Conservation (phyloP, 2,888 invertebrate species). For the Yponomeuta plumbellus region DNA sequence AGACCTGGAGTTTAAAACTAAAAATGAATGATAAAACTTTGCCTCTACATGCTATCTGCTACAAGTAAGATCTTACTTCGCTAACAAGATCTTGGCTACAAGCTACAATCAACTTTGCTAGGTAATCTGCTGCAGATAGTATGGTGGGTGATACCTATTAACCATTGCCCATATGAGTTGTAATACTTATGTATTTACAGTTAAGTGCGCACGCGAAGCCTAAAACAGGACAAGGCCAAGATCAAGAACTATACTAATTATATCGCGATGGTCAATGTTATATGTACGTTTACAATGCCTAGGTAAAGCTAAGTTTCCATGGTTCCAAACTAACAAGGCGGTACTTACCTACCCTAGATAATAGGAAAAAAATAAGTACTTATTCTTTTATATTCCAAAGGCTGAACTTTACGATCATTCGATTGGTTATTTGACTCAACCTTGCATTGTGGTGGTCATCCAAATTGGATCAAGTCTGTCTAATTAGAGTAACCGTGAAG, state of each 20-base stretch:
- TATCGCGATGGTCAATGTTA: constrained; percentile 18
- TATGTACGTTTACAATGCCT: constrained; percentile 13
- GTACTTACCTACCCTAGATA: too few relatives aligned
- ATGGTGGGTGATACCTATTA: not conserved
- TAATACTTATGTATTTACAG: not conserved
- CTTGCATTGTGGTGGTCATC: not conserved
- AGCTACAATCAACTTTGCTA: too few relatives aligned
- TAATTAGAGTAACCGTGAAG: not conserved
- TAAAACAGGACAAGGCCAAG: constrained; percentile 9
- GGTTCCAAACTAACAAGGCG: not conserved
- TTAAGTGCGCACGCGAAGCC: not conserved
- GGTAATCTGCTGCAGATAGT: too few relatives aligned
- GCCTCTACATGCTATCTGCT: too few relatives aligned
- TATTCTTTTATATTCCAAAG: too few relatives aligned
- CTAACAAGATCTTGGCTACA: too few relatives aligned
- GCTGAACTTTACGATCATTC: not conserved
- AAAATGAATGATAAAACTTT: too few relatives aligned
- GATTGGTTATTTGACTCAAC: constrained; percentile 5
- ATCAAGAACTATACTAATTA: not conserved
- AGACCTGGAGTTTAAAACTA: too few relatives aligned
- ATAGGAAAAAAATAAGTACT: too few relatives aligned
- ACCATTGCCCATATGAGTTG: not conserved
- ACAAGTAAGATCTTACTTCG: too few relatives aligned
- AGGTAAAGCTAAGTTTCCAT: not conserved
- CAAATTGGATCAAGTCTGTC: not conserved